Evolutionary conservation across 2,888 invertebrate genomes (phyloP), one percentile per base, ranked within the genome.

Genomic region (Mylabris sibirica): DNA sequence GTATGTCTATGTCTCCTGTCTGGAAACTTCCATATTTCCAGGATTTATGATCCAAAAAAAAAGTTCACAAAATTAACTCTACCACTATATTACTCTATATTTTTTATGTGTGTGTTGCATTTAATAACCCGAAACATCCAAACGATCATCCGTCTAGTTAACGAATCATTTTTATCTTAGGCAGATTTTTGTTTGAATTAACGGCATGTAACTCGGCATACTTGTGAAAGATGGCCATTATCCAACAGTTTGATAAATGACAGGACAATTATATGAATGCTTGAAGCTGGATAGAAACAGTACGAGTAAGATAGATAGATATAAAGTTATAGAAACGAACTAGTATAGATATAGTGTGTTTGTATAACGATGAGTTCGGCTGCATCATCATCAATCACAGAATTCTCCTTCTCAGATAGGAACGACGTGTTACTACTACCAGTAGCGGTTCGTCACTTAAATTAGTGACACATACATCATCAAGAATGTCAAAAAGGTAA

Each of bases 241-340:
- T 80, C 77, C 30, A 30, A 30, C 30, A 30, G 8, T 75, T 75
- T 82, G 82, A 82, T 82, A 81, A 83, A 83, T 77, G 81, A 79
- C 77, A 72, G 79, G 78, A 80, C 81, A 82, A 82, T 83, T 82
- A 81, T 81, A 79, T 78, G 79, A 38, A 78, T 77, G 70, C 49
- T 49, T 20, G 49, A n/a, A 22, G 49, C 30, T 8, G 30, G 30
- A 30, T 12, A 38, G 38, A 12, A 14, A 38, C 14, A 38, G 38
- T 35, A 30, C 35, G 35, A 41, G n/a, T 38, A n/a, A 17, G 12
- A 44, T 1, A 44, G 44, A 44, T 3, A 44, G 44, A 44, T 12
- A 38, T 12, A 38, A 38, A 38, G 12, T 12, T 38, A 12, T 12
- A 3, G 38, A 12, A 14, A 11, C 12, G 38, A 12, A 38, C 12